Evolutionary conservation across 2,113 vertebrate species (phyloP).

Genomic region (Osmerus mordax): DNA sequence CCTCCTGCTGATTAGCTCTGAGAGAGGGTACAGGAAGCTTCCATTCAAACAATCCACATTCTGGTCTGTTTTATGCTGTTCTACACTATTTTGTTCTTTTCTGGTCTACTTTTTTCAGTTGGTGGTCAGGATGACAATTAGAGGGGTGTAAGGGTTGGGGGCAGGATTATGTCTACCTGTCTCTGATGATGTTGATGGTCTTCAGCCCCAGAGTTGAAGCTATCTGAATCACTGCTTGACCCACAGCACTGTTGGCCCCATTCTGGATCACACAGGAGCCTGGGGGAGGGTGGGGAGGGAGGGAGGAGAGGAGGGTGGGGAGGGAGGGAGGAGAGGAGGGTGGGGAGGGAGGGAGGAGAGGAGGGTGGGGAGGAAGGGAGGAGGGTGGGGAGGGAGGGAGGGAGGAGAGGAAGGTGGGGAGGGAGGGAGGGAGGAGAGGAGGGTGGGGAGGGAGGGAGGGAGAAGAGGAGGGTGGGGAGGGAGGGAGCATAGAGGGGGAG

Average conservation of each 20-base stretch:
- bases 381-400: not conserved
- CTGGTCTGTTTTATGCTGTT: too few species aligned
- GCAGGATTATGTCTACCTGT: conserved; percentile 33
- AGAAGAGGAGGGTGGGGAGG: not conserved
- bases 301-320: not conserved
- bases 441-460: not conserved
- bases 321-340: not conserved
- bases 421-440: not conserved
- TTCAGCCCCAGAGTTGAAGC: conserved; percentile 43
- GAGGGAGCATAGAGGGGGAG: not conserved
- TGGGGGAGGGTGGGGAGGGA: conserved; percentile 11
- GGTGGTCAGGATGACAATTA: too few species aligned
- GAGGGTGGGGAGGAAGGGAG: not conserved
- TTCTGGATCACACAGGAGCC: conserved; percentile 60
- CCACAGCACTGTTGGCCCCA: conserved; percentile 60
- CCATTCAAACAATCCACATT: too few species aligned
- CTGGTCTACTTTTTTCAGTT: not conserved
- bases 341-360: not conserved
- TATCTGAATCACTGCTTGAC: conserved; percentile 61
- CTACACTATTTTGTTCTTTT: not conserved
- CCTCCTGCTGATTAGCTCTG: conserved; percentile 53
- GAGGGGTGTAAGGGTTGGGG: too few species aligned
- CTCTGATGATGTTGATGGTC: conserved; percentile 57
- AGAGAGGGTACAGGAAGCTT: conserved; percentile 23
- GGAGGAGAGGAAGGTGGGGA: not conserved